A percentile compares a stretch with the other conserved stretches of the same genome.
Evolutionary conservation across 2,797 vertebrate genomes (phyloP).

Genomic region (Microctenopoma steveboyesi): DNA sequence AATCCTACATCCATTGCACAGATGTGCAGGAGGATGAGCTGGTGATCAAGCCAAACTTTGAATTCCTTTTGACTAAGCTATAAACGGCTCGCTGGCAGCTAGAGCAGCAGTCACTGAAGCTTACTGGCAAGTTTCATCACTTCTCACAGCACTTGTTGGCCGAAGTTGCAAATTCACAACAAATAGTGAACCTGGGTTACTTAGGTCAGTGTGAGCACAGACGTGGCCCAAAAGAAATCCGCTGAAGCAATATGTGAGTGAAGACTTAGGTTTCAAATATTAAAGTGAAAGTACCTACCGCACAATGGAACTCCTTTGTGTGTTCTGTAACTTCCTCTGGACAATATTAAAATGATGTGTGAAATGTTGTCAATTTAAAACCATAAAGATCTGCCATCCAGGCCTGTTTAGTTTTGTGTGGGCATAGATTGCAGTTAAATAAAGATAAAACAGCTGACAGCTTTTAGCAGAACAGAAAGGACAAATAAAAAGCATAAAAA

Average conservation of each 20-base stretch:
- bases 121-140: conserved; percentile 17
- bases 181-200: background rate
- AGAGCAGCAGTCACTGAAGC: background rate
- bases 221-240: background rate
- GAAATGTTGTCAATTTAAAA: background rate
- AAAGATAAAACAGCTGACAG: background rate
- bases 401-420: background rate
- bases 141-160: background rate
- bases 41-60: conserved; percentile 1
- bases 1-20: conserved; percentile 1
- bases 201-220: background rate
- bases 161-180: background rate
- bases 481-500: conserved; percentile 70
- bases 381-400: background rate
- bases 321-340: too few species aligned
- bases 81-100: background rate
- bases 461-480: conserved; percentile 32
- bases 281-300: background rate
- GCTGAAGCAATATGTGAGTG: background rate
- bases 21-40: background rate
- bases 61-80: background rate
- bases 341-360: conserved; percentile 2
- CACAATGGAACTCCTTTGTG: too few species aligned
- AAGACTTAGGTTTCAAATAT: background rate
- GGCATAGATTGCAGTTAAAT: background rate